Percentiles rank a stretch among this genome's conserved stretches.
Evolutionary conservation across 2,113 vertebrate species (phyloP).

Genomic region (Cyanoliseus patagonus): DNA sequence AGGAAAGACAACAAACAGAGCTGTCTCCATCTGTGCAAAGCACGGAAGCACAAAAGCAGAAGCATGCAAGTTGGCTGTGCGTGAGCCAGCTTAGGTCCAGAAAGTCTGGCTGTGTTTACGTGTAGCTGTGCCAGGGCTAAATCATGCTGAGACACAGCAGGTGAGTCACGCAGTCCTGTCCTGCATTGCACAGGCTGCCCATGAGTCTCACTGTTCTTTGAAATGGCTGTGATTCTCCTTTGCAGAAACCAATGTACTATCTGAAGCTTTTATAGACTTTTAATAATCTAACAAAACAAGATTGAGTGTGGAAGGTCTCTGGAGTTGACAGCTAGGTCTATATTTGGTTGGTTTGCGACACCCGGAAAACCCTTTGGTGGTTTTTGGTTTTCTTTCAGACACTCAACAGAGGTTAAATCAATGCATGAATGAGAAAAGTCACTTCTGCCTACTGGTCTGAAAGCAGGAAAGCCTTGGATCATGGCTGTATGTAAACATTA

Average conservation of each 20-base stretch:
- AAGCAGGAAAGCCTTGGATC: background rate
- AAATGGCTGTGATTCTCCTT: background rate
- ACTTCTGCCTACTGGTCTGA: background rate
- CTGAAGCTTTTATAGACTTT: background rate
- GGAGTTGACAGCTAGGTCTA: background rate
- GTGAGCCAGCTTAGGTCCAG: background rate
- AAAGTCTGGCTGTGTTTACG: background rate
- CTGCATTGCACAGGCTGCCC: background rate
- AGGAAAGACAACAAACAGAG: background rate
- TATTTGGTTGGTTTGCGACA: background rate
- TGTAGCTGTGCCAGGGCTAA: background rate
- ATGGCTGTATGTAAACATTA: background rate
- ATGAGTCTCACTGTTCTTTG: background rate
- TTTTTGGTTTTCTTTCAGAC: slow-evolving; percentile 32
- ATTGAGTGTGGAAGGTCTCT: background rate
- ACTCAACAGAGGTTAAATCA: background rate
- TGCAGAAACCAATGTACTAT: background rate
- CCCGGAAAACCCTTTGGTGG: background rate
- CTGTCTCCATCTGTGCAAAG: slow-evolving; percentile 22
- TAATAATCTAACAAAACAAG: background rate
- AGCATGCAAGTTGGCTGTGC: background rate
- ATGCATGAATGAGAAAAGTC: background rate
- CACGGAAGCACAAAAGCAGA: background rate
- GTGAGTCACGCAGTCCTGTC: background rate
- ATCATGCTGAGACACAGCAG: background rate